Conservation (phyloP, 1,140 invertebrate genomes). For the Halyomorpha halys region DNA sequence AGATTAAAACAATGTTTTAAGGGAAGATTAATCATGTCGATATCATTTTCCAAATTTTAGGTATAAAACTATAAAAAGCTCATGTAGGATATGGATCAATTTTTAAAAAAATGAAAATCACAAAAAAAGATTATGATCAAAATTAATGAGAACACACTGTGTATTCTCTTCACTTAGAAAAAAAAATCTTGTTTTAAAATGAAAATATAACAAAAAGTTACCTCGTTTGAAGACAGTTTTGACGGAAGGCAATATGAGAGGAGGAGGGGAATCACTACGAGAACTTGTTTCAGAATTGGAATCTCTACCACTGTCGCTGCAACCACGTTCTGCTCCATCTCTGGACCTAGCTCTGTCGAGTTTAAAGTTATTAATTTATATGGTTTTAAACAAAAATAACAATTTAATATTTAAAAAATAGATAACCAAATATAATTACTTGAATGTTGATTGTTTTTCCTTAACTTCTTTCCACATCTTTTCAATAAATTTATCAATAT, state of each 20-base stretch:
- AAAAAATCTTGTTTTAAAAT: too few species aligned
- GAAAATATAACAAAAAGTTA: neutral
- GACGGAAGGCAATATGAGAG: neutral
- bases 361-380: neutral
- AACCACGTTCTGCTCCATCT: neutral
- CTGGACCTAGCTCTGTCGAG: neutral
- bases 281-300: constrained; percentile 7
- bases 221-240: constrained; percentile 19
- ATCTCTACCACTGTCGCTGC: constrained; percentile 1
- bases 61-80: too few species aligned
- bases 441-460: constrained; percentile 22
- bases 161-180: too few species aligned
- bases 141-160: too few species aligned
- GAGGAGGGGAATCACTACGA: constrained; percentile 19
- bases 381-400: neutral
- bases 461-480: constrained; percentile 25
- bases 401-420: constrained; percentile 4
- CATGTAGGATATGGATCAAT: too few species aligned
- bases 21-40: too few species aligned
- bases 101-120: too few species aligned
- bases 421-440: neutral
- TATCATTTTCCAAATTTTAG: too few species aligned
- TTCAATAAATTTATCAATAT: constrained; percentile 26
- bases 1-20: too few species aligned
- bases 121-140: too few species aligned